phyloP scores from a whole-genome alignment of 2,797 vertebrate species.

The Pangasius larnaudii region DNA sequence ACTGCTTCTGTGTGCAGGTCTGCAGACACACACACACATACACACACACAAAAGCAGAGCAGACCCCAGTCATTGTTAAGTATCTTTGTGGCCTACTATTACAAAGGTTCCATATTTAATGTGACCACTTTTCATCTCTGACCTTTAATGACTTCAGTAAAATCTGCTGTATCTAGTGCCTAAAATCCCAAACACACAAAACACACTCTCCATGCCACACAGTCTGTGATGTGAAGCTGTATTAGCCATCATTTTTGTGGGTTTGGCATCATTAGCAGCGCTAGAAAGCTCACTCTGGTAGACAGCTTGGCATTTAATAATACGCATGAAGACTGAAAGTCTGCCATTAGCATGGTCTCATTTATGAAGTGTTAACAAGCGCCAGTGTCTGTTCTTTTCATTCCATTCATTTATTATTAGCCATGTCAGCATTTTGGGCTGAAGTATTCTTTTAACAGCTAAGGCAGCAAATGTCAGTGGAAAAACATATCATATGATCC shows the following conservation, averaged over 20 bases:
- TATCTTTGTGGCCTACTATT: conserved; percentile 1
- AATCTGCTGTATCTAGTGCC: neutral
- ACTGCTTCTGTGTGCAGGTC: conserved; percentile 97
- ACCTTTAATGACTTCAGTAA: neutral
- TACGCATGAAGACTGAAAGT: conserved; percentile 7
- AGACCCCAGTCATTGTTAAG: neutral
- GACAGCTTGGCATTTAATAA: conserved; percentile 24
- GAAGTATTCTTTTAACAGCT: neutral
- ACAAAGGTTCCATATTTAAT: conserved; percentile 5
- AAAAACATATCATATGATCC: neutral
- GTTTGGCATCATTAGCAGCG: neutral
- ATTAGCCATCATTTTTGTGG: conserved; percentile 17
- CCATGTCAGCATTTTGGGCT: conserved; percentile 15
- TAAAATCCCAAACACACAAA: neutral
- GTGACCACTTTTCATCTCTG: conserved; percentile 19
- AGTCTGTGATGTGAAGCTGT: neutral
- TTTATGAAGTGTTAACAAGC: conserved; percentile 14
- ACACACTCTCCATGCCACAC: neutral
- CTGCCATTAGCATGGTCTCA: conserved; percentile 8
- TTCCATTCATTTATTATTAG: neutral
- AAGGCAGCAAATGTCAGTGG: neutral
- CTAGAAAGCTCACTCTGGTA: conserved; percentile 10
- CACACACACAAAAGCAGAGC: neutral
- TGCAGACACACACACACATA: conserved; percentile 59
- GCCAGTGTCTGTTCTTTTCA: conserved; percentile 1